These are phyloP conservation scores for Syngnathoides biaculeatus DNA, from an alignment of 2,113 vertebrate genomes.

Conservation along the genomic window DNA sequence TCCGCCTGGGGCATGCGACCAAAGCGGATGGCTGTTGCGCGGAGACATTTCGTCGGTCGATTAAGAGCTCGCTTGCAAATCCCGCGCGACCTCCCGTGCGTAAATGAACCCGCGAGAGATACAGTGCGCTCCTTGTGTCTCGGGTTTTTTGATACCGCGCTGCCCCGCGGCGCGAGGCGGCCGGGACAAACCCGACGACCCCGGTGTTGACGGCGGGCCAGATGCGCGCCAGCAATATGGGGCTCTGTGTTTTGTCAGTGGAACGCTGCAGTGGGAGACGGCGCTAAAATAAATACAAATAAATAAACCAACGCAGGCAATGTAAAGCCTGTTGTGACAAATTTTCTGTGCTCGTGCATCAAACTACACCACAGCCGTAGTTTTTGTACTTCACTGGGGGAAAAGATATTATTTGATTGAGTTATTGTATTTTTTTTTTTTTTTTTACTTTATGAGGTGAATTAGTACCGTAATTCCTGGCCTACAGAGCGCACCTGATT, in stretches of 20 bases:
- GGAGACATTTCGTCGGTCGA: slow-evolving; percentile 3
- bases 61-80: too few relatives aligned
- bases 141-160: slow-evolving; percentile 34
- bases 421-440: too few relatives aligned
- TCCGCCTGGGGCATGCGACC: slow-evolving; percentile 94
- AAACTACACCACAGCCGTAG: slow-evolving; percentile 3
- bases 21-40: slow-evolving; percentile 85
- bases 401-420: too few relatives aligned
- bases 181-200: slow-evolving; percentile 50
- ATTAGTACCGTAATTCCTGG: too few relatives aligned
- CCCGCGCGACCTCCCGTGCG: not conserved
- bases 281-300: not conserved
- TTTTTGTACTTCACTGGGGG: not conserved
- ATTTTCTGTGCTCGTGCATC: not conserved
- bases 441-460: too few relatives aligned
- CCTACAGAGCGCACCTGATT: too few relatives aligned
- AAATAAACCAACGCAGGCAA: slow-evolving; percentile 21
- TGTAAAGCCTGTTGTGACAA: slow-evolving; percentile 24
- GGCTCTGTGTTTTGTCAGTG: slow-evolving; percentile 32
- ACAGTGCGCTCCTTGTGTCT: slow-evolving; percentile 27
- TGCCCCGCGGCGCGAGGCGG: slow-evolving; percentile 33
- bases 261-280: slow-evolving; percentile 14
- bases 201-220: slow-evolving; percentile 35
- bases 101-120: slow-evolving; percentile 23
- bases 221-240: slow-evolving; percentile 36